Base-by-base conservation (phyloP, 2,797 vertebrate species). In the Mus minutoides region DNA sequence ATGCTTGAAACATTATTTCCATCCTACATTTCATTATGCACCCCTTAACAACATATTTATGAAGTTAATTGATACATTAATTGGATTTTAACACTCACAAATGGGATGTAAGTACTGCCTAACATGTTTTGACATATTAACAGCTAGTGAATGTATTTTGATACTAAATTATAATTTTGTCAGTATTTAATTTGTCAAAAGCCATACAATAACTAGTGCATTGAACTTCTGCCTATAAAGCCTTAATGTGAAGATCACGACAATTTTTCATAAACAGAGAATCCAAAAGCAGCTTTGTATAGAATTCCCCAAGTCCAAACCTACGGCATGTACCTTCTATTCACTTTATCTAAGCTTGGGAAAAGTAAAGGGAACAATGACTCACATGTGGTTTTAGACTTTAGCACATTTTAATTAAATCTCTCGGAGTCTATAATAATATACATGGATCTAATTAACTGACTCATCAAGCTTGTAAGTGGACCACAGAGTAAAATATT, bases 21-120 rank as follows among this genome's bases (percentile, higher is more conserved):
- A 46, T 56, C 46, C 3, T 52, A 76, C n/a, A 79, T 92, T 92
- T 97, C 83, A 93, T 91, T 96, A 90, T 90, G 60, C 64, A 86
- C 19, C 88, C 40, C 94, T 58, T 91, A 78, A 67, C 26, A 95
- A 89, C 26, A 21, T 82, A 94, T 95, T 97, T 97, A 97, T 46
- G 94, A 97, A 97, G 67, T 79, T 87, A 86, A 88, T 97, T 97
- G 96, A 96, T 90, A 96, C 64, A 96, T 96, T 94, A 97, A 93
- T 95, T 95, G 93, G 93, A 91, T 96, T 92, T 85, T 80, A 95
- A 77, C 58, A 89, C 56, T 73, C 93, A 97, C 29, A 83, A 96
- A 73, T 37, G 96, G 84, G 7, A 91, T 40, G 26, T 3, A 91
- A 94, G 85, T 97, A 19, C 31, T 92, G 22, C 77, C 89, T 96